Base-by-base conservation (phyloP, 2,113 vertebrate genomes). In the Gallinago paraguaiae region DNA sequence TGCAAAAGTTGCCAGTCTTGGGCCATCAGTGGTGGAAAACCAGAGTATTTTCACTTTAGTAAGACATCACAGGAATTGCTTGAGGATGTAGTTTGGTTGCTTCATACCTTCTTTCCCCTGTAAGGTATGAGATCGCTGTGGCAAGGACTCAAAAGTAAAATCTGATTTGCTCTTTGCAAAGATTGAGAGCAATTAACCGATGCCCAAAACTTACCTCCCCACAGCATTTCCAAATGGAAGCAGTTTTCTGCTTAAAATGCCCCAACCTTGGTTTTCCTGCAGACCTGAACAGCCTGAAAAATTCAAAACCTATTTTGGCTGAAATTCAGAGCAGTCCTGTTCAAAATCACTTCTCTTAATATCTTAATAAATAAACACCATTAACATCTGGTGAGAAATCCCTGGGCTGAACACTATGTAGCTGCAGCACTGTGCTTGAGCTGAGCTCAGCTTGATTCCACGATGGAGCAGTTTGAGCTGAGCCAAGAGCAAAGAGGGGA, bases 321-420 rank as follows among this genome's bases (percentile, higher is more conserved):
- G 79, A 59, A 77, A 92, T 77, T 88, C 90, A 95, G 92, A 74
- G 17, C 41, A 65, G 28, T 69, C 50, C 35, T 94, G 41, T 81
- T 92, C 95, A 86, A 43, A 80, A 74, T 90, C 68, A 65, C 41
- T 87, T 65, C 41, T 92, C 37, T 86, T 70, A 88, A 85, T 82
- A 70, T 92, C 57, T 82, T 65, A 88, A 88, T 86, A 71, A 82
- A 82, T 30, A 92, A 90, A 77, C 71, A 70, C 37, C 37, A 61
- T 83, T 93, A 76, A 72, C 56, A 86, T 92, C 75, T 90, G 76
- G 79, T 65, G 54, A 72, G 82, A 95, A 94, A 60, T 92, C 86
- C 88, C 68, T 11, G 16, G 67, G 82, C 75, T 91, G 25, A 75
- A 67, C 54, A 35, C 27, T 17, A 7, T 0, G 0, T 54, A 64